phyloP scores from a whole-genome alignment of 2,113 vertebrate species.

The Hippocampus barbouri region DNA sequence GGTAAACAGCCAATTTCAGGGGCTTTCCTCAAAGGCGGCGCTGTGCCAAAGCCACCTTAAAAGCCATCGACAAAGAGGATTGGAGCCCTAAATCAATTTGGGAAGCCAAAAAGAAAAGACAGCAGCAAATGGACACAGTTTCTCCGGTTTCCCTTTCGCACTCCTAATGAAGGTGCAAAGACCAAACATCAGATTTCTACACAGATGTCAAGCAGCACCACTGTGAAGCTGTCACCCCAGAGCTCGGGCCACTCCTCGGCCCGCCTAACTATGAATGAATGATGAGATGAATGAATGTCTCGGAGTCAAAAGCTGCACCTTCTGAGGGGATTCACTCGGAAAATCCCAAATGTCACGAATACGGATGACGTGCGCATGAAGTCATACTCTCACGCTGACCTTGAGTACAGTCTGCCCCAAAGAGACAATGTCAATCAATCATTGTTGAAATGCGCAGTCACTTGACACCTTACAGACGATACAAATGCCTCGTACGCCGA shows the following conservation, averaged over 20 bases:
- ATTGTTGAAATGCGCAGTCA: constrained; percentile 28
- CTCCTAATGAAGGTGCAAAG: constrained; percentile 36
- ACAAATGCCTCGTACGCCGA: constrained; percentile 58
- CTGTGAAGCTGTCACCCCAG: constrained; percentile 47
- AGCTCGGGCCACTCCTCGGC: constrained; percentile 20
- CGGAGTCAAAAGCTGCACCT: constrained; percentile 37
- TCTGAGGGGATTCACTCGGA: constrained; percentile 35
- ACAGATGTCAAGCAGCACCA: constrained; percentile 45
- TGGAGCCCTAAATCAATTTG: constrained; percentile 40
- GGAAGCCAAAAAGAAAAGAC: constrained; percentile 39
- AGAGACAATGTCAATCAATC: constrained; percentile 39
- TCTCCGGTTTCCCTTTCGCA: constrained; percentile 33
- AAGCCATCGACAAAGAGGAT: constrained; percentile 48
- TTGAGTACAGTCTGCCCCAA: constrained; percentile 58
- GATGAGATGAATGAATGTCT: constrained; percentile 57
- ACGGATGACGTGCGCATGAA: constrained; percentile 51
- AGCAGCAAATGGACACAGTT: constrained; percentile 13
- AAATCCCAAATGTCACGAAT: constrained; percentile 38
- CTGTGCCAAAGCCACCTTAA: constrained; percentile 56
- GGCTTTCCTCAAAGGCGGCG: constrained; percentile 43
- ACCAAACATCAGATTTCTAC: constrained; percentile 30
- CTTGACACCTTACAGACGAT: constrained; percentile 48
- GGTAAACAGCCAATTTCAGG: constrained; percentile 11
- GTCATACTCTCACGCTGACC: constrained; percentile 48
- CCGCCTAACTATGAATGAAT: constrained; percentile 58